Conservation (phyloP, 2,888 invertebrate species). For the Agapetus fuscipes region DNA sequence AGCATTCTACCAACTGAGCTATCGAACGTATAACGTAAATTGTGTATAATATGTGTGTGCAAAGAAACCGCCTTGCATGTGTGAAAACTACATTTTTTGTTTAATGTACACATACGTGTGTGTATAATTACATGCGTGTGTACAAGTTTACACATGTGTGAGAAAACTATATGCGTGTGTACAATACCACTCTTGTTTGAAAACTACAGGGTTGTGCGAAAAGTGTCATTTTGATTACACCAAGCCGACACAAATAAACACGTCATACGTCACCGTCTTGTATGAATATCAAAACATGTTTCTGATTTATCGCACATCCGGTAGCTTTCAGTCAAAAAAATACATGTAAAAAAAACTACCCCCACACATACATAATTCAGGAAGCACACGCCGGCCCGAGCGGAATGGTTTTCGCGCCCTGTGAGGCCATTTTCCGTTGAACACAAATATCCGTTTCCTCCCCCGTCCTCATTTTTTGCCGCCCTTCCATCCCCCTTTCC, state of each 20-base stretch:
- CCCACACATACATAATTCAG: conserved; percentile 16
- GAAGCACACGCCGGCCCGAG: conserved; percentile 14
- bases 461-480: neutral
- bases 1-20: too few species aligned
- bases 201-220: too few species aligned
- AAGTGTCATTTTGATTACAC: conserved; percentile 14
- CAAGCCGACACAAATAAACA: conserved; percentile 19
- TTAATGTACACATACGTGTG: too few species aligned
- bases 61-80: too few species aligned
- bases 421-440: conserved; percentile 17
- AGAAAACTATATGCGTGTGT: too few species aligned
- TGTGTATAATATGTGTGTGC: too few species aligned
- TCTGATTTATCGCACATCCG: conserved; percentile 19
- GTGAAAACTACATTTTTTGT: too few species aligned
- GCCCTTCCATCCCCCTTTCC: conserved; percentile 1
- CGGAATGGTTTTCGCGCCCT: conserved; percentile 18
- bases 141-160: too few species aligned
- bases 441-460: conserved; percentile 19
- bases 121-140: too few species aligned
- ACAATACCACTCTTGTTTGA: too few species aligned
- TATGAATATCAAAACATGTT: conserved; percentile 19
- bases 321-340: conserved; percentile 13
- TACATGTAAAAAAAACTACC: conserved; percentile 10
- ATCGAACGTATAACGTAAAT: too few species aligned
- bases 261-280: conserved; percentile 20